These are phyloP conservation scores for Lethenteron reissneri DNA, from an alignment of 2,113 vertebrate species.

Conservation along the genomic window DNA sequence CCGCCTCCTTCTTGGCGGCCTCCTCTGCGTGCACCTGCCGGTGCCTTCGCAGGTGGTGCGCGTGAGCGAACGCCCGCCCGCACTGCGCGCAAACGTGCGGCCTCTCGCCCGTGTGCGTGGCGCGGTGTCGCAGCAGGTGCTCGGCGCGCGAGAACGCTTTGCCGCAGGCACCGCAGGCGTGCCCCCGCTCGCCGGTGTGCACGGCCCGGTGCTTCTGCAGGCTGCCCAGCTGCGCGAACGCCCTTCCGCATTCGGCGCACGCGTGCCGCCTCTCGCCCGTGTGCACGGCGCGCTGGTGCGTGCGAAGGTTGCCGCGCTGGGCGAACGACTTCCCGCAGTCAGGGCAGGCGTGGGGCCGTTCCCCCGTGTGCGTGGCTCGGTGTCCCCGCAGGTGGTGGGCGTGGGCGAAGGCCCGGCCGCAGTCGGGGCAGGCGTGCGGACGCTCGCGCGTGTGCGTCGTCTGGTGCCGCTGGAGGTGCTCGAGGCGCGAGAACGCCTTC, in stretches of 20 bases:
- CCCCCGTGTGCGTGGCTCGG: slow-evolving; percentile 21
- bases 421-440: slow-evolving; percentile 15
- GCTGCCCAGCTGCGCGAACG: slow-evolving; percentile 45
- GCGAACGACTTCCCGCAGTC: slow-evolving; percentile 46
- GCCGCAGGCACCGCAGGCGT: slow-evolving; percentile 19
- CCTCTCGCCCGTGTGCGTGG: slow-evolving; percentile 9
- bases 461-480: background rate
- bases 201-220: slow-evolving; percentile 21
- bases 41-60: slow-evolving; percentile 19
- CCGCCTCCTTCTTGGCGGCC: slow-evolving; percentile 8
- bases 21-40: slow-evolving; percentile 9
- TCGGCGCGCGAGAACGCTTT: slow-evolving; percentile 14
- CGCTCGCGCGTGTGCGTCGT: slow-evolving; percentile 7
- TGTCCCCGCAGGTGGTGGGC: slow-evolving; percentile 20
- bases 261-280: slow-evolving; percentile 46
- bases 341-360: slow-evolving; percentile 37
- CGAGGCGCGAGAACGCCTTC: background rate
- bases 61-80: slow-evolving; percentile 19
- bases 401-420: slow-evolving; percentile 29
- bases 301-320: slow-evolving; percentile 44
- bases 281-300: slow-evolving; percentile 36
- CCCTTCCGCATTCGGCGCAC: slow-evolving; percentile 44
- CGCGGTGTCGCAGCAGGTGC: background rate
- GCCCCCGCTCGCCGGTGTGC: slow-evolving; percentile 9
- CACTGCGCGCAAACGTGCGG: slow-evolving; percentile 25